A percentile compares a stretch with the other conserved stretches of the same genome.
phyloP scores from a whole-genome alignment of 2,888 invertebrate species.

The Sepioteuthis lessoniana region DNA sequence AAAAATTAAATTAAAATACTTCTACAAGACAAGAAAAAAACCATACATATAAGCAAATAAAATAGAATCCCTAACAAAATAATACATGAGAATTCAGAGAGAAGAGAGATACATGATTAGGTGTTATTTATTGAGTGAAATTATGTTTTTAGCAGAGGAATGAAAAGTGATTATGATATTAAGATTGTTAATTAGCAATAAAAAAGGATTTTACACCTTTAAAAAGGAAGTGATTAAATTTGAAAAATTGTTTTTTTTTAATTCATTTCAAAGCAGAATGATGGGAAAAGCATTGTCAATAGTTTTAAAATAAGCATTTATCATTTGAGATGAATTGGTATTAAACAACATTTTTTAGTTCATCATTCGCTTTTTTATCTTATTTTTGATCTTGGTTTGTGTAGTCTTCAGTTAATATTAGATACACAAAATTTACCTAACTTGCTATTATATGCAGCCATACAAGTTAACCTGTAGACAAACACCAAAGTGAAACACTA shows the following conservation, averaged over 20 bases:
- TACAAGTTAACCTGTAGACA: too few species aligned
- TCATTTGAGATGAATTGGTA: background rate
- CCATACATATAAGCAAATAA: background rate
- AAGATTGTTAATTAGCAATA: background rate
- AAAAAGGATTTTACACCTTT: background rate
- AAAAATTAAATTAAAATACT: background rate
- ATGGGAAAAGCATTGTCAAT: background rate
- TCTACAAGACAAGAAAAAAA: slow-evolving; percentile 25
- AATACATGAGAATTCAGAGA: background rate
- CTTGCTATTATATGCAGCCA: background rate
- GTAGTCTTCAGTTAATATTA: background rate
- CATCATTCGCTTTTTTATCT: background rate
- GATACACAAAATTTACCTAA: background rate
- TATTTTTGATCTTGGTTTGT: background rate
- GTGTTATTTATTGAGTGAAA: slow-evolving; percentile 49
- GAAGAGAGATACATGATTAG: slow-evolving; percentile 13
- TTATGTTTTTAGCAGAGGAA: slow-evolving; percentile 14
- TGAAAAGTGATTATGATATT: background rate
- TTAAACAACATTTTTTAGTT: background rate
- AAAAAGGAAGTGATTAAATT: background rate
- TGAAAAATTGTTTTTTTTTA: too few species aligned
- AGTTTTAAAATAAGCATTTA: too few species aligned
- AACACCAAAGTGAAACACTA: too few species aligned
- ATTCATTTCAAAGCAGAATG: too few species aligned
- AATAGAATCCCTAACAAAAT: background rate